Conservation (phyloP, 2,797 vertebrate species). For the Arrhamphus sclerolepis region DNA sequence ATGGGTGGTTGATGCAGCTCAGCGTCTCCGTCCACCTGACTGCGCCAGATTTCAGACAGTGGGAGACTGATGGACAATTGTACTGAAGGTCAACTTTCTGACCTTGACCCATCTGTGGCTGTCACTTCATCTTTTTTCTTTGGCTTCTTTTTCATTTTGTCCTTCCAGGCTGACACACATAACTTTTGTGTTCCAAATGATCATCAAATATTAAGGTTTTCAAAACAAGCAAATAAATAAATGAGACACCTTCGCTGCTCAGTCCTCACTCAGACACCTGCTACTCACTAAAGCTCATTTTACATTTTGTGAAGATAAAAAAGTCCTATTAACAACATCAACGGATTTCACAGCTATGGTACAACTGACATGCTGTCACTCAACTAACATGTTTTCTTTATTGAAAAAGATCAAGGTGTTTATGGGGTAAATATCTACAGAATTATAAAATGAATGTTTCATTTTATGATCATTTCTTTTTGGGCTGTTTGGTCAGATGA, state of each 20-base stretch:
- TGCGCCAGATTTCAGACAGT: slow-evolving; percentile 41
- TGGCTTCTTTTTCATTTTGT: slow-evolving; percentile 15
- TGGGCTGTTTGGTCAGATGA: too few relatives aligned
- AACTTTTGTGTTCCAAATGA: neutral
- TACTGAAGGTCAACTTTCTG: slow-evolving; percentile 42
- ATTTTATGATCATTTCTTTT: too few relatives aligned
- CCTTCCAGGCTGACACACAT: neutral
- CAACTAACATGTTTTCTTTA: too few relatives aligned
- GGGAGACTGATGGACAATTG: slow-evolving; percentile 38
- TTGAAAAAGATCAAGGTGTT: too few relatives aligned
- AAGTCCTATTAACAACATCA: too few relatives aligned
- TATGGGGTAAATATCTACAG: too few relatives aligned
- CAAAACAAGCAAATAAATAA: neutral
- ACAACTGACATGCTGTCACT: too few relatives aligned
- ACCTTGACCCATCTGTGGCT: neutral
- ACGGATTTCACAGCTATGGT: too few relatives aligned
- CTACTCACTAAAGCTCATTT: neutral
- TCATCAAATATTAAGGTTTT: slow-evolving; percentile 2
- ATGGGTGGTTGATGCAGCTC: slow-evolving; percentile 59
- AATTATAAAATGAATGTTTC: too few relatives aligned
- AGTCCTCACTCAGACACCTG: neutral
- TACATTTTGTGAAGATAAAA: too few relatives aligned
- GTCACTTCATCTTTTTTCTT: slow-evolving; percentile 2
- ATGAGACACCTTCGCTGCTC: neutral
- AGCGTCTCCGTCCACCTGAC: slow-evolving; percentile 44